A percentile compares a stretch with the other conserved stretches of the same genome.
phyloP scores from a whole-genome alignment of 2,797 vertebrate genomes.

The Chaenodraco wilsoni region DNA sequence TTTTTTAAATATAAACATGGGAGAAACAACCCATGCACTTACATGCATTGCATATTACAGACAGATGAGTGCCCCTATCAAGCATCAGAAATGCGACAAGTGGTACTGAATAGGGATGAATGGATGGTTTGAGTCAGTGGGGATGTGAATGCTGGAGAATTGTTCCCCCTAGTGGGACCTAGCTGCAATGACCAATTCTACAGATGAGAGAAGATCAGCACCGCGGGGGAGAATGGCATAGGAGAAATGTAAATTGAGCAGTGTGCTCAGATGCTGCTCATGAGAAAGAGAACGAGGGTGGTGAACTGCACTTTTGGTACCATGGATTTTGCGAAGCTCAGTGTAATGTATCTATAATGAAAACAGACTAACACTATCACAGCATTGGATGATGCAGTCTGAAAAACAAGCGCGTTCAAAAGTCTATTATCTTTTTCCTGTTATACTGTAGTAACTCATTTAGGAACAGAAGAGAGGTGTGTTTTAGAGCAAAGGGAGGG shows the following conservation, averaged over 20 bases:
- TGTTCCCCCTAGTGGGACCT: slow-evolving; percentile 69
- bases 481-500: slow-evolving; percentile 44
- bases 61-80: slow-evolving; percentile 63
- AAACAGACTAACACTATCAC: slow-evolving; percentile 83
- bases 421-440: slow-evolving; percentile 76
- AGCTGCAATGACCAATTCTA: slow-evolving; percentile 68
- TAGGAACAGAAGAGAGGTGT: slow-evolving; percentile 71
- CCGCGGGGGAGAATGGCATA: slow-evolving; percentile 28
- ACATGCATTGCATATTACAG: slow-evolving; percentile 74
- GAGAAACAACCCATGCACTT: slow-evolving; percentile 80
- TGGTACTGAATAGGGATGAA: slow-evolving; percentile 69
- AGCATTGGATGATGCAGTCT: slow-evolving; percentile 84
- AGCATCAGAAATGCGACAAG: slow-evolving; percentile 66
- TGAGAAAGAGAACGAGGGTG: slow-evolving; percentile 66
- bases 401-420: slow-evolving; percentile 71
- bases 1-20: slow-evolving; percentile 67
- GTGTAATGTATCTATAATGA: slow-evolving; percentile 79
- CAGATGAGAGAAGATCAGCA: slow-evolving; percentile 52
- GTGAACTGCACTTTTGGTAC: slow-evolving; percentile 88
- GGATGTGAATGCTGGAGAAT: slow-evolving; percentile 66
- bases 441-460: slow-evolving; percentile 80
- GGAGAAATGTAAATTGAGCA: slow-evolving; percentile 65
- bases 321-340: slow-evolving; percentile 82
- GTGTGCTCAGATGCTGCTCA: slow-evolving; percentile 80
- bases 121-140: slow-evolving; percentile 50